phyloP scores from a whole-genome alignment of 2,113 vertebrate genomes.

The Ranitomeya imitator region DNA sequence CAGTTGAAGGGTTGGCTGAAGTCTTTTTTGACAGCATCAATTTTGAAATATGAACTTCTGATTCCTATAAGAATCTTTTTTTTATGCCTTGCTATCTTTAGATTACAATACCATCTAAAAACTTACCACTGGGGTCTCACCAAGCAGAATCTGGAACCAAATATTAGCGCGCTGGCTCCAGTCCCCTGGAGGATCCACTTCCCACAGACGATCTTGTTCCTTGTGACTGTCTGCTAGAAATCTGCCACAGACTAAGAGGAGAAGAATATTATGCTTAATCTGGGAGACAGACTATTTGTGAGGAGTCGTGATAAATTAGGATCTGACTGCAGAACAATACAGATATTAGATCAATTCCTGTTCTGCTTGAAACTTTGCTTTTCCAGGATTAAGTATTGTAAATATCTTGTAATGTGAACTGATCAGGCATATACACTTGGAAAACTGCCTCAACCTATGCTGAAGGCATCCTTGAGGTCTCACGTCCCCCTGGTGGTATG shows the following conservation, averaged over 20 bases:
- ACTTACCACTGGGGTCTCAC: constrained; percentile 64
- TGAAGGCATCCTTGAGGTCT: too few species aligned
- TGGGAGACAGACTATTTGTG: background rate
- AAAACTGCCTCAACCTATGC: too few species aligned
- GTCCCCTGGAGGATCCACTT: constrained; percentile 84
- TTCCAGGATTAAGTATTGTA: too few species aligned
- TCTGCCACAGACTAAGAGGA: constrained; percentile 78
- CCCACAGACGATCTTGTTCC: constrained; percentile 80
- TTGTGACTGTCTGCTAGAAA: constrained; percentile 75
- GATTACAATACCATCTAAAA: background rate
- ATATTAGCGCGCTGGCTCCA: constrained; percentile 85
- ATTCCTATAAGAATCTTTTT: background rate
- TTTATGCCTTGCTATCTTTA: background rate
- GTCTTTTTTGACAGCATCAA: too few species aligned
- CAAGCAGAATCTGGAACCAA: constrained; percentile 84
- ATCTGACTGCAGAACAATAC: too few species aligned
- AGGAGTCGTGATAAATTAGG: background rate
- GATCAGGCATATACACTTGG: too few species aligned
- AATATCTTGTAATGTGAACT: too few species aligned
- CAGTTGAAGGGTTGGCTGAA: too few species aligned
- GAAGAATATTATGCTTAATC: constrained; percentile 12
- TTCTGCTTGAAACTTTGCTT: background rate
- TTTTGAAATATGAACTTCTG: too few species aligned
- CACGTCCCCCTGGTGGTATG: too few species aligned
- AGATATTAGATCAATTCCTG: background rate